A percentile compares a stretch with the other conserved stretches of the same genome.
Conservation (phyloP, 2,888 invertebrate species). For the Petrophora chlorosata region DNA sequence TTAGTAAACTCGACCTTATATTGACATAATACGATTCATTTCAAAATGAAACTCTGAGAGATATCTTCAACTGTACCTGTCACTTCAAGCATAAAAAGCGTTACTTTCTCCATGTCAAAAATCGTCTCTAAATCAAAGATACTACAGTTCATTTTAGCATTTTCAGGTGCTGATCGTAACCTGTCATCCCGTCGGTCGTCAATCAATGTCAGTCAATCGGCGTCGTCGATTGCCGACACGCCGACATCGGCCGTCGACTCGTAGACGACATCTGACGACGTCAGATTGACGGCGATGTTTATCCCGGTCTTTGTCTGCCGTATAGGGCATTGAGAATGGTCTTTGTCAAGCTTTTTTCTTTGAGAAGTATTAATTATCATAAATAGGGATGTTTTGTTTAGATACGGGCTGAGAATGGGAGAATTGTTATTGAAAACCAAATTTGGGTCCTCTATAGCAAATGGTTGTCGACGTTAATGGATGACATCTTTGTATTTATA, state of each 20-base stretch:
- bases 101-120: neutral
- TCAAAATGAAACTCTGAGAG: constrained; percentile 20
- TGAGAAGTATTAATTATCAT: constrained; percentile 40
- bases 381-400: constrained; percentile 31
- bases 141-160: constrained; percentile 17
- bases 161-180: constrained; percentile 31
- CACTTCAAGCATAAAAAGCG: constrained; percentile 35
- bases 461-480: constrained; percentile 1
- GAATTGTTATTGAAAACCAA: constrained; percentile 15
- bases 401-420: constrained; percentile 16
- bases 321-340: constrained; percentile 65
- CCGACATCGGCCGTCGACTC: constrained; percentile 43
- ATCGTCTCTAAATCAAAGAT: constrained; percentile 2
- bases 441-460: constrained; percentile 5
- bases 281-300: constrained; percentile 60
- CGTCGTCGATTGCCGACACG: constrained; percentile 51
- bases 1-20: constrained; percentile 24
- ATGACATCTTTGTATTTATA: too few species aligned
- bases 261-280: constrained; percentile 63
- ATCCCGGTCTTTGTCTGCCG: constrained; percentile 77
- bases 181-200: constrained; percentile 64
- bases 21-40: constrained; percentile 19
- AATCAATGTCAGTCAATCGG: constrained; percentile 72
- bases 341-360: constrained; percentile 38
- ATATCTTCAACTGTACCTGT: constrained; percentile 38